Evolutionary conservation across 2,888 invertebrate species (phyloP).

Genomic region (Stenodema calcarata): DNA sequence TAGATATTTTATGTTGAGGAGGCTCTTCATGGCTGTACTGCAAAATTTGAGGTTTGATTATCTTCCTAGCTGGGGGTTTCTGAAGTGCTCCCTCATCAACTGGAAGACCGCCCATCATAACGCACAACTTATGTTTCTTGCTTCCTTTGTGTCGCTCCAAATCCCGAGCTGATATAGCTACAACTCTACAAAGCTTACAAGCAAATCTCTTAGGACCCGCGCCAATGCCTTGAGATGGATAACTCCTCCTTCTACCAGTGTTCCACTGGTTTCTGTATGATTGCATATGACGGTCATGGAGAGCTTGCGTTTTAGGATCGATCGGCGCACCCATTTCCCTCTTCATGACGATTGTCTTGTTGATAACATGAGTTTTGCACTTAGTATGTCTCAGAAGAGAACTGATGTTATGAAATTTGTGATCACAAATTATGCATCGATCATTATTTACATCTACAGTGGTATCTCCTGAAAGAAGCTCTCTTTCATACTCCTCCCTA

Average conservation of each 20-base stretch:
- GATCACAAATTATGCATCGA: slow-evolving; percentile 36
- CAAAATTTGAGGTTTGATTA: slow-evolving; percentile 18
- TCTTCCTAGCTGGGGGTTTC: not conserved
- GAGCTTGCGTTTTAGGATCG: not conserved
- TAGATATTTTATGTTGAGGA: not conserved
- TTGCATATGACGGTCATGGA: slow-evolving; percentile 11
- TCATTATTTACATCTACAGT: slow-evolving; percentile 4
- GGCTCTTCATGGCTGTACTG: slow-evolving; percentile 18
- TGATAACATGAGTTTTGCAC: slow-evolving; percentile 21
- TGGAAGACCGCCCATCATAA: slow-evolving; percentile 20
- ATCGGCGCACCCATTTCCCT: not conserved
- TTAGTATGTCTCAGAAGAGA: slow-evolving; percentile 33
- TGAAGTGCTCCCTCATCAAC: not conserved
- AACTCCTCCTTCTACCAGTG: not conserved
- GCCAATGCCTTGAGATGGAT: not conserved
- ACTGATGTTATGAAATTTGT: slow-evolving; percentile 4
- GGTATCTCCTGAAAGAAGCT: not conserved
- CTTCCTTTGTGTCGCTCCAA: slow-evolving; percentile 20
- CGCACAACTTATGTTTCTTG: slow-evolving; percentile 32
- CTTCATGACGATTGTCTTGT: not conserved
- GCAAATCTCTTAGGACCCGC: not conserved
- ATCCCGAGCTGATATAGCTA: not conserved
- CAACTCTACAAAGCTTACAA: slow-evolving; percentile 22
- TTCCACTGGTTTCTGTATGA: slow-evolving; percentile 19
- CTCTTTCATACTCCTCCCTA: slow-evolving; percentile 7